Evolutionary conservation across 1,140 invertebrate genomes (phyloP), one percentile per base, ranked within the genome.

Genomic region (Ceratosolen fusciceps): DNA sequence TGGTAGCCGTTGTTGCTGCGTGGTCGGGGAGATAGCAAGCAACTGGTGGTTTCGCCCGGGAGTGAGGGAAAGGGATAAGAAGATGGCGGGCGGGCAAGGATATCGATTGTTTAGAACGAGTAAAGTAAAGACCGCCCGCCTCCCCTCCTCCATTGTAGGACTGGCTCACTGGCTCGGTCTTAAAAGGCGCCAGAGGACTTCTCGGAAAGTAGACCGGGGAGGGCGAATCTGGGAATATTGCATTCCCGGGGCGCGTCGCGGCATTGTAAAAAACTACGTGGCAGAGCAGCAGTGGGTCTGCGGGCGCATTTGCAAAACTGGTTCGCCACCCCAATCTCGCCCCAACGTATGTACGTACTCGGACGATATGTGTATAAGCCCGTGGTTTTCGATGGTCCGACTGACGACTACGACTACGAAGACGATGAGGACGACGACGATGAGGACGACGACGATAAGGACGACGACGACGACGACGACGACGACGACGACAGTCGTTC

Each of bases 281-380:
- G 31, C 24, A 72, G 24, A 43, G 29, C 14, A 47, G 31, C 24
- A 72, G 24, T 39, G 58, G 74, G 24, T 67, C 74, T 67, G 74
- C 39, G 68, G 58, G 77, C 67, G 37, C 43, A 54, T 72, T 71
- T 62, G 68, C 76, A 77, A 71, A 71, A 70, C 65, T 68, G 65
- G 67, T 58, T 70, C 52, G 60, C 60, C 60, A 65, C 60, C 60
- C 60, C 19, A 37, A 52, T n/a, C 26, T 29, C n/a, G 58, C 14
- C 31, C 26, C 7, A 34, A 60, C 1, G 29, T 7, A 34, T 12
- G 65, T 56, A 52, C 56, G 49, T 58, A 74, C 34, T 19, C 37
- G 58, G 67, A 80, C 24, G 49, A 49, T 34, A 26, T 58, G 54
- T 73, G 70, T 54, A 67, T 71, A n/a, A 49, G 26, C 21, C 24